Base-by-base conservation (phyloP, 64 coral and sea anemone species). In the Montipora cactus region DNA sequence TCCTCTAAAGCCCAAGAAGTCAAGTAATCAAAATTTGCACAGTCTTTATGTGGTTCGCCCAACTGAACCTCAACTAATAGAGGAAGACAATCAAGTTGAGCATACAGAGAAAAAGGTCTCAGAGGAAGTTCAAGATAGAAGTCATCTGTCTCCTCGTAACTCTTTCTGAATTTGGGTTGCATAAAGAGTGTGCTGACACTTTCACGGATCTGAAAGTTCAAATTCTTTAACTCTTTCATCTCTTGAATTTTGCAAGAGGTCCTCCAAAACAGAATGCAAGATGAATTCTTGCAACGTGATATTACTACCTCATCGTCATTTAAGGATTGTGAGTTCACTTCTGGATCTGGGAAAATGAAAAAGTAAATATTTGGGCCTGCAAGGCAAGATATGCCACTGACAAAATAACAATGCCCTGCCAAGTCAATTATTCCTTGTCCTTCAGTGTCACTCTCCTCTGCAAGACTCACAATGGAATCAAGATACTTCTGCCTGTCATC, bases 141-240 rank as follows among this genome's bases (percentile, higher is more conserved):
- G 2, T 86, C 82, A 8, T 71, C 16, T 3, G 0, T 7, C 4
- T 71, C 82, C 21, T 48, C 0, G 8, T 48, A 86, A 49, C 18
- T 19, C 66, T 86, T 86, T 86, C 82, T 70, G 18, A 71, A 86
- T 59, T 86, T 86, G 15, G 82, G 82, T 51, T 86, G 82, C 66
- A 86, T 11, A 86, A 69, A 86, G 14, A 86, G 82, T 4, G 47
- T 49, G 16, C 66, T 50, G n/a, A 86, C 82, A 86, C 64, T 86
- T 16, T 86, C 82, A 67, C 44, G 62, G 6, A 86, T 70, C 8
- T 59, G 12, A 71, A 46, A 86, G 9, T 15, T 3, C 8, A 86
- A 9, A 18, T 46, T 16, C 7, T 20, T 70, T 13, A 21, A 4
- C 1, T 86, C 82, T 71, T 49, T 50, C 47, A 71, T 52, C 45